These are phyloP conservation scores for Stegophylla sp. DNA, from an alignment of 2,888 invertebrate species.

Conservation along the genomic window DNA sequence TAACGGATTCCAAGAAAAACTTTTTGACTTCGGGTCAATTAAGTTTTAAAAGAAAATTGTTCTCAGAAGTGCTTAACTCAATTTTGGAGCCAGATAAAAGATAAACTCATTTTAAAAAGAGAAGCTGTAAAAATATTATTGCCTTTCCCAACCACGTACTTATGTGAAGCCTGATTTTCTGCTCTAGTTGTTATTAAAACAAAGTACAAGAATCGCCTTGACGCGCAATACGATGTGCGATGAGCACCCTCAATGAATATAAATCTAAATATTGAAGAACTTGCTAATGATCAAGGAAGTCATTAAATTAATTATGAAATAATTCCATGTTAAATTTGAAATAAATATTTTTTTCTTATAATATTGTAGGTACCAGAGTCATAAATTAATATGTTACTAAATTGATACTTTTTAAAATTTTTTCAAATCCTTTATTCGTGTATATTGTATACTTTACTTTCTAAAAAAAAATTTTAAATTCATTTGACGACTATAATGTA, in stretches of 20 bases:
- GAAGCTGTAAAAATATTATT: conserved; percentile 10
- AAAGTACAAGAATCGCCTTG: conserved; percentile 16
- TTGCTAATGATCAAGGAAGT: background rate
- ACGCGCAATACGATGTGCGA: conserved; percentile 2
- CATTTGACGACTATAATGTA: too few species aligned
- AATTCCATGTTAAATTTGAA: too few species aligned
- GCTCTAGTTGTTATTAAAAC: background rate
- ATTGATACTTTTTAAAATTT: too few species aligned
- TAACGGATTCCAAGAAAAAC: conserved; percentile 14
- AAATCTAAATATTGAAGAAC: background rate
- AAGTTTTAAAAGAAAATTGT: background rate
- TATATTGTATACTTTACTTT: too few species aligned
- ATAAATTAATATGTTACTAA: too few species aligned
- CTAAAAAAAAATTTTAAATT: too few species aligned
- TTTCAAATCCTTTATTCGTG: too few species aligned
- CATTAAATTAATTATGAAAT: too few species aligned
- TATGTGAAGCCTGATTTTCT: conserved; percentile 8
- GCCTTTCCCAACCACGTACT: conserved; percentile 8
- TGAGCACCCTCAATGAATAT: conserved; percentile 23
- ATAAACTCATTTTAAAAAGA: conserved; percentile 7
- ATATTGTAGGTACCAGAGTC: too few species aligned
- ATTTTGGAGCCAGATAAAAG: conserved; percentile 8
- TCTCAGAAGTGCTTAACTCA: too few species aligned
- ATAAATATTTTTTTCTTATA: too few species aligned
- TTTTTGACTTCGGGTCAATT: too few species aligned